phyloP scores from a whole-genome alignment of 2,113 vertebrate species.

The Gallinago paraguaiae region DNA sequence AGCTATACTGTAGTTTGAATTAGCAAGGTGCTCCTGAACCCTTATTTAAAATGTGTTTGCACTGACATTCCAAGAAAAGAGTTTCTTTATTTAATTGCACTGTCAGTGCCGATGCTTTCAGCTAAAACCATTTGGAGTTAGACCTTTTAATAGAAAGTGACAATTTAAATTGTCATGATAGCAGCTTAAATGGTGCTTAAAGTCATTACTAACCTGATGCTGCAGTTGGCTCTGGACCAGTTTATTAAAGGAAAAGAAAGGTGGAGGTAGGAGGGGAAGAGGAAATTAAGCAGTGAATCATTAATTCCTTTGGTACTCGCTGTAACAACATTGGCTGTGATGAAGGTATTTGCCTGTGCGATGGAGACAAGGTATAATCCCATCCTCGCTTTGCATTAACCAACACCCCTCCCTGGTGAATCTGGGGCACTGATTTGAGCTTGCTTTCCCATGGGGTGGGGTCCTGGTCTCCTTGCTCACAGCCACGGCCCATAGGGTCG shows the following conservation, averaged over 20 bases:
- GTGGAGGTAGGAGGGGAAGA: slow-evolving; percentile 59
- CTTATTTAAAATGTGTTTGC: slow-evolving; percentile 77
- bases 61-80: slow-evolving; percentile 78
- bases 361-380: not conserved
- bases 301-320: slow-evolving; percentile 67
- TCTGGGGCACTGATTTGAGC: not conserved
- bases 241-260: slow-evolving; percentile 75
- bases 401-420: not conserved
- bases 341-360: slow-evolving; percentile 37
- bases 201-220: slow-evolving; percentile 74
- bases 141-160: slow-evolving; percentile 84
- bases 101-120: slow-evolving; percentile 74
- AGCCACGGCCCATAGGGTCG: not conserved
- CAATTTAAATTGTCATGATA: slow-evolving; percentile 78
- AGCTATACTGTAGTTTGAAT: slow-evolving; percentile 84
- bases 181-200: slow-evolving; percentile 77
- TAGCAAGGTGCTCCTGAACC: slow-evolving; percentile 76
- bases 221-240: slow-evolving; percentile 75
- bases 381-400: not conserved
- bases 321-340: slow-evolving; percentile 58
- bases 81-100: slow-evolving; percentile 78
- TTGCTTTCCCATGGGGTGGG: not conserved
- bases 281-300: slow-evolving; percentile 67
- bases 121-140: slow-evolving; percentile 75
- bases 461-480: not conserved